Evolutionary conservation across 2,888 invertebrate species (phyloP).

Genomic region (Coelopa pilipes): DNA sequence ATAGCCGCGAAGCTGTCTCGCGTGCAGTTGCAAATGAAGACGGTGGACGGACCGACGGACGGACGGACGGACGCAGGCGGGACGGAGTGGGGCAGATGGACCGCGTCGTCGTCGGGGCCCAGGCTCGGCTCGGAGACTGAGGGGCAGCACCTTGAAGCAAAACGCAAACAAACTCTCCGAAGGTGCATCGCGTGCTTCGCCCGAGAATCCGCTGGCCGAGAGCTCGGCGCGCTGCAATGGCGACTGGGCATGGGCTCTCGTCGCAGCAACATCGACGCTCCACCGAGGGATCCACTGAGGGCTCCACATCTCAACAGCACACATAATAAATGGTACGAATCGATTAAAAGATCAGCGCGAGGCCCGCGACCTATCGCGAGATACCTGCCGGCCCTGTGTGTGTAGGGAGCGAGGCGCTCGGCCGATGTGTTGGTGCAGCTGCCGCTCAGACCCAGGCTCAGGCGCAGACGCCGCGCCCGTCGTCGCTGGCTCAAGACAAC

Average conservation of each 20-base stretch:
- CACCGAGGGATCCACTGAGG: neutral
- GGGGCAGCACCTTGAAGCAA: neutral
- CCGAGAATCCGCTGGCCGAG: neutral
- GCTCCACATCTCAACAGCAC: slow-evolving; percentile 23
- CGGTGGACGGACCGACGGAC: neutral
- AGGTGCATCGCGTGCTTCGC: slow-evolving; percentile 1
- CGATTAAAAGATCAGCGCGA: slow-evolving; percentile 28
- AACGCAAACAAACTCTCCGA: neutral
- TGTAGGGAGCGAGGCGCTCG: too few relatives aligned
- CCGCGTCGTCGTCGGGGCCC: neutral
- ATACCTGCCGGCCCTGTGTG: neutral
- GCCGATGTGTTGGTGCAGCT: too few relatives aligned
- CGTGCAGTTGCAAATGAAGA: slow-evolving; percentile 12
- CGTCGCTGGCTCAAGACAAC: neutral
- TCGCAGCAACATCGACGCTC: slow-evolving; percentile 18
- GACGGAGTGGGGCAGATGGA: neutral
- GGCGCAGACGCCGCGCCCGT: neutral
- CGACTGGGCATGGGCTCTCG: slow-evolving; percentile 11
- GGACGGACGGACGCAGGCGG: neutral
- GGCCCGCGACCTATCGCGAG: neutral
- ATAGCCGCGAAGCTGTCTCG: neutral
- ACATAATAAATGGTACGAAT: slow-evolving; percentile 29
- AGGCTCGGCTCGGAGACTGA: neutral
- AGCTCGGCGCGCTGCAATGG: neutral
- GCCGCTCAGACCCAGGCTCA: neutral